Conservation (phyloP, 2,797 vertebrate genomes). For the Fundulus diaphanus region DNA sequence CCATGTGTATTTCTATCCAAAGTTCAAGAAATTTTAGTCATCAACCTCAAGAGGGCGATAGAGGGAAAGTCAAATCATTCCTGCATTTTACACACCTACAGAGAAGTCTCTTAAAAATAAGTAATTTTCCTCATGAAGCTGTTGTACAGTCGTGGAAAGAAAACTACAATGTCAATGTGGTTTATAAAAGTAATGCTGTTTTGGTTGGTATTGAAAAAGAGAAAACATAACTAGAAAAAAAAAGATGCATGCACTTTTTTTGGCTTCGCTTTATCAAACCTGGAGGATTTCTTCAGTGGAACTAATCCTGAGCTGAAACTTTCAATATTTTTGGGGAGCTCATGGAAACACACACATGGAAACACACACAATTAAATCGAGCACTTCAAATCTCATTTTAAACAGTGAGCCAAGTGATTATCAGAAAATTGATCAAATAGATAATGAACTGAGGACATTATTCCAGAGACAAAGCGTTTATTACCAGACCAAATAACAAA, state of each 20-base stretch:
- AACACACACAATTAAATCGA: background rate
- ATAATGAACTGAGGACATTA: background rate
- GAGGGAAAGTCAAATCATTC: background rate
- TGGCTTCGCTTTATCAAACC: background rate
- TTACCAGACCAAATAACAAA: background rate
- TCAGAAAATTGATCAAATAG: background rate
- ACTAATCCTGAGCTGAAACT: background rate
- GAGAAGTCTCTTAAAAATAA: background rate
- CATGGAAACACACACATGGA: background rate
- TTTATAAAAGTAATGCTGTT: background rate
- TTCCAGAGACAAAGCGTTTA: background rate
- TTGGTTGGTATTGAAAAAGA: background rate
- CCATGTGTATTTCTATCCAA: background rate
- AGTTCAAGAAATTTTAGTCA: background rate
- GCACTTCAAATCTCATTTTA: background rate
- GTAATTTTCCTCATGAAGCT: background rate
- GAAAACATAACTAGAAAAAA: background rate
- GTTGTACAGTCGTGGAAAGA: background rate
- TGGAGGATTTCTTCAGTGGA: background rate
- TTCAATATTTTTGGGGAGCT: background rate
- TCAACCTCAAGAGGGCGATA: conserved; percentile 3
- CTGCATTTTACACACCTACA: too few species aligned
- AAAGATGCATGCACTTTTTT: too few species aligned
- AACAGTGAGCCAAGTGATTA: background rate
- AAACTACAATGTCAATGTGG: background rate